These are phyloP conservation scores for Apotomis capreana DNA, from an alignment of 2,888 invertebrate genomes.

Conservation along the genomic window DNA sequence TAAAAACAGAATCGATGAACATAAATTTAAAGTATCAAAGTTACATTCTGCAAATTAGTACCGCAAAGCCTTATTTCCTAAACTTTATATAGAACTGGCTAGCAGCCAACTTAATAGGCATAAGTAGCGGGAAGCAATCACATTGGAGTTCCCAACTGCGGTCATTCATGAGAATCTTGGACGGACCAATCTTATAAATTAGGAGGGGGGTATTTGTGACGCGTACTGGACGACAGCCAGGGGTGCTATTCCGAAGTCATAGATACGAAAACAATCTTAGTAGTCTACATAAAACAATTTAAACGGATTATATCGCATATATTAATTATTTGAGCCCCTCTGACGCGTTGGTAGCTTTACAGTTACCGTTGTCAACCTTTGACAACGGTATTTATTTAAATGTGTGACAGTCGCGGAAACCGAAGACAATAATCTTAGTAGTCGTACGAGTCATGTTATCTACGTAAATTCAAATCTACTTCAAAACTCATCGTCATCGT, in stretches of 20 bases:
- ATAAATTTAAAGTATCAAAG: conserved; percentile 2
- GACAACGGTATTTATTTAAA: too few relatives aligned
- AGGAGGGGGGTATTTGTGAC: conserved; percentile 10
- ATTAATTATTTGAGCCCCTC: too few relatives aligned
- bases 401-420: too few relatives aligned
- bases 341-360: too few relatives aligned
- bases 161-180: conserved; percentile 19
- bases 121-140: conserved; percentile 32
- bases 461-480: too few relatives aligned
- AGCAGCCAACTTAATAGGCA: conserved; percentile 28
- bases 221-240: conserved; percentile 28
- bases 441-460: too few relatives aligned
- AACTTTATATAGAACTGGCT: conserved; percentile 22
- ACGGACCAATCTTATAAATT: conserved; percentile 39
- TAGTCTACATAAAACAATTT: too few relatives aligned
- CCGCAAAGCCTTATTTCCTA: neutral
- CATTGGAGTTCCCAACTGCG: conserved; percentile 21
- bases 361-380: too few relatives aligned
- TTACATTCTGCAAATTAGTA: conserved; percentile 11
- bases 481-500: too few relatives aligned
- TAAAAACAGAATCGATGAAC: neutral
- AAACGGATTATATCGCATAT: too few relatives aligned
- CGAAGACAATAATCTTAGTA: too few relatives aligned
- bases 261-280: neutral
- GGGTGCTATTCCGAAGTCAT: conserved; percentile 2